Conservation (phyloP, 2,797 vertebrate genomes). For the Eidolon dupreanum region DNA sequence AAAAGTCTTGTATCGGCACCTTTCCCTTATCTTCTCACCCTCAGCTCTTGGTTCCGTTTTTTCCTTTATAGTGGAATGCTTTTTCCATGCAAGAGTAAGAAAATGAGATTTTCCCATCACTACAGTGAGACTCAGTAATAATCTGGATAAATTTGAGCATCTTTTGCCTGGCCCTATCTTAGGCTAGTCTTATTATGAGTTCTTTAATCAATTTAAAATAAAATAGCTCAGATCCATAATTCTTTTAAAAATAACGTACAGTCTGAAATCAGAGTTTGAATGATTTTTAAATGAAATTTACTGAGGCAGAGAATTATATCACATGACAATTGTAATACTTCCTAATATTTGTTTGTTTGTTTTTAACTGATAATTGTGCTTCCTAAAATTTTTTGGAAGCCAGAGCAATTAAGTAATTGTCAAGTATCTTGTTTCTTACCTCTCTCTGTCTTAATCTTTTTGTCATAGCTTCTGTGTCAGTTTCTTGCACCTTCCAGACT, state of each 20-base stretch:
- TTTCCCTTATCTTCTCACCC: background rate
- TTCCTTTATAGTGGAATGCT: background rate
- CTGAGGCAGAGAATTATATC: background rate
- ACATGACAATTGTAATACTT: background rate
- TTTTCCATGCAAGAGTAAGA: background rate
- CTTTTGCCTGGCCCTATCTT: background rate
- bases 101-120: background rate
- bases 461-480: background rate
- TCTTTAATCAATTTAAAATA: background rate
- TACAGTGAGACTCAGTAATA: background rate
- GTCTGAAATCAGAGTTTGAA: background rate
- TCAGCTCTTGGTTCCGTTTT: background rate
- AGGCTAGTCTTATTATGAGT: background rate
- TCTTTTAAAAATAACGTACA: background rate
- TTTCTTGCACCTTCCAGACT: background rate
- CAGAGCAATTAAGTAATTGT: background rate
- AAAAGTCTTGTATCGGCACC: background rate
- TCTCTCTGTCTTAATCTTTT: background rate
- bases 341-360: background rate
- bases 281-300: background rate
- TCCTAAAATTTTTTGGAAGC: background rate
- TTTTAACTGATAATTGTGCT: background rate
- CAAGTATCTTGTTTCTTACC: background rate
- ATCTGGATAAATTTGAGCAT: background rate
- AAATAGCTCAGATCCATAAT: background rate